Evolutionary conservation across 2,113 vertebrate genomes (phyloP).

Genomic region (Orycteropus afer): DNA sequence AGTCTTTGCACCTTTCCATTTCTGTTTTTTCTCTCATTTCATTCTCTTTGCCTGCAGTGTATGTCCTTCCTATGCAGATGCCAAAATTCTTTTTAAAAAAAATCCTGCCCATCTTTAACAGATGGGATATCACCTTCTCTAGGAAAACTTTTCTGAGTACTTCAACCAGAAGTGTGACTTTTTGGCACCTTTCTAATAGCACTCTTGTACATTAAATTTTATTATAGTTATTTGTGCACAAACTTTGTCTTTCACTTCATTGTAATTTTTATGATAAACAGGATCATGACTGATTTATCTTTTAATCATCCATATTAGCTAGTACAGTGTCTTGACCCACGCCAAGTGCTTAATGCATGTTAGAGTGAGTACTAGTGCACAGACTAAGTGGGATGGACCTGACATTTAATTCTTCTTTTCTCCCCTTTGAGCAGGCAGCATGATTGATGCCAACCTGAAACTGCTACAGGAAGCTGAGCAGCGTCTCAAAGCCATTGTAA

Average conservation of each 20-base stretch:
- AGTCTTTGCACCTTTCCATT: neutral
- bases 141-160: conserved; percentile 36
- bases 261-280: neutral
- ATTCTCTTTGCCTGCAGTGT: conserved; percentile 27
- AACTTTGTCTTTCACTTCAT: neutral
- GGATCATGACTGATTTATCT: neutral
- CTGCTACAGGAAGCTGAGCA: conserved; percentile 96
- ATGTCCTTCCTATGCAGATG: neutral
- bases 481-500: conserved; percentile 94
- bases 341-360: neutral
- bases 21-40: neutral
- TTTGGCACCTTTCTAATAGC: neutral
- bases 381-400: neutral
- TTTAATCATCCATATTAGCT: neutral
- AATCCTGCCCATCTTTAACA: conserved; percentile 15
- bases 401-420: neutral
- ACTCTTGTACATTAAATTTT: neutral
- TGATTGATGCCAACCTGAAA: conserved; percentile 95
- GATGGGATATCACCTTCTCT: neutral
- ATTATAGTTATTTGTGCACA: neutral
- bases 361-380: neutral
- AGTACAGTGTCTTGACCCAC: neutral
- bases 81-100: neutral
- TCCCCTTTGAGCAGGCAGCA: conserved; percentile 88
- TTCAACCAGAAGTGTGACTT: conserved; percentile 36